phyloP scores from a whole-genome alignment of 1,140 invertebrate species.

The Brachionus calyciflorus region DNA sequence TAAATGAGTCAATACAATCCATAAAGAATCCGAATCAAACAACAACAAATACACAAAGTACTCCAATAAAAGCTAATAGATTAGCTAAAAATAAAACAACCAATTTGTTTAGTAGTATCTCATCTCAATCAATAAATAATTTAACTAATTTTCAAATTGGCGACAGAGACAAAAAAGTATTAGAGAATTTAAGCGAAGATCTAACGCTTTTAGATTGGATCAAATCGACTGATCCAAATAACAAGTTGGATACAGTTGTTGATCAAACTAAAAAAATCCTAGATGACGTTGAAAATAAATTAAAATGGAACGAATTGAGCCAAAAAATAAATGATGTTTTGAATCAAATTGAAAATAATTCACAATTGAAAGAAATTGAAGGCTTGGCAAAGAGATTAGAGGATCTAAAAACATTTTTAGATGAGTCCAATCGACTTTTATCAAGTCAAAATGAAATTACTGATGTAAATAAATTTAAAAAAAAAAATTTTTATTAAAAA shows the following conservation, averaged over 20 bases:
- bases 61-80: too few relatives aligned
- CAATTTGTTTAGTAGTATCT: neutral
- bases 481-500: neutral
- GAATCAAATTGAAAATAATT: neutral
- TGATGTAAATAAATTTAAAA: constrained; percentile 19
- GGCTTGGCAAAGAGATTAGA: constrained; percentile 31
- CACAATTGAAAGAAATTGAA: constrained; percentile 29
- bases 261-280: constrained; percentile 15
- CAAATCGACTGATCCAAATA: constrained; percentile 17
- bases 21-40: neutral
- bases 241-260: neutral
- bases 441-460: constrained; percentile 18
- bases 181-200: neutral
- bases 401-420: constrained; percentile 14
- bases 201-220: constrained; percentile 31
- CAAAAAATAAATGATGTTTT: constrained; percentile 8
- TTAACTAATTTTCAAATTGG: neutral
- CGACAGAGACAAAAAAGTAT: neutral
- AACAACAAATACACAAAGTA: neutral
- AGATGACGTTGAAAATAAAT: constrained; percentile 28
- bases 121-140: constrained; percentile 22
- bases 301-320: constrained; percentile 31
- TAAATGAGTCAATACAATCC: neutral
- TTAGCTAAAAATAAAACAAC: neutral
- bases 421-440: neutral